phyloP scores from a whole-genome alignment of 2,888 invertebrate genomes.

The Meandrusa payeni region DNA sequence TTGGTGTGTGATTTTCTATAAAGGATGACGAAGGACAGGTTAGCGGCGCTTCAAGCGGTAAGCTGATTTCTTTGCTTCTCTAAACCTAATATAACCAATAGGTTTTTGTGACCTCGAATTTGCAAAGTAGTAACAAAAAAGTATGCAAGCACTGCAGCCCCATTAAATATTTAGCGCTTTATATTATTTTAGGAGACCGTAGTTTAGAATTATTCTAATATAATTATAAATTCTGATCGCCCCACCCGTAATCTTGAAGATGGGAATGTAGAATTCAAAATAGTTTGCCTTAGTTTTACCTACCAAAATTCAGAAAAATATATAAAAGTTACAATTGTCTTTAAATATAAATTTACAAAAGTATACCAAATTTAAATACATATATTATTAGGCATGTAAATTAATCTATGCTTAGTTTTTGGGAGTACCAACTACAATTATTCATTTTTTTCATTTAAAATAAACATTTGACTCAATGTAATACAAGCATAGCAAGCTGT shows the following conservation, averaged over 20 bases:
- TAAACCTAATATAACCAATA: conserved; percentile 59
- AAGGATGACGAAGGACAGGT: conserved; percentile 97
- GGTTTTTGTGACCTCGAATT: conserved; percentile 71
- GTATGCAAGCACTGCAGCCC: conserved; percentile 13
- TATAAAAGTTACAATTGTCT: too few relatives aligned
- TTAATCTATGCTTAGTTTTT: too few relatives aligned
- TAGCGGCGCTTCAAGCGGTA: conserved; percentile 97
- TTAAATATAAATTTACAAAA: too few relatives aligned
- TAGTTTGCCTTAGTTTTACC: too few relatives aligned
- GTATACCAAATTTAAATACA: too few relatives aligned
- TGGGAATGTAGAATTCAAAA: too few relatives aligned
- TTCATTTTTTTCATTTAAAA: too few relatives aligned
- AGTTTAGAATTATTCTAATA: conserved; percentile 19
- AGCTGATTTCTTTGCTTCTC: conserved; percentile 69
- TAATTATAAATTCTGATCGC: conserved; percentile 47
- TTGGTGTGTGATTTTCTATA: conserved; percentile 84
- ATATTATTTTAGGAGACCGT: neutral
- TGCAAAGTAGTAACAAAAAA: conserved; percentile 52
- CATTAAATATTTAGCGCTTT: neutral
- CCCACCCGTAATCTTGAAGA: conserved; percentile 74
- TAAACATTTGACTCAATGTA: too few relatives aligned
- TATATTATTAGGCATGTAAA: too few relatives aligned
- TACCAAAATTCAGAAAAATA: too few relatives aligned
- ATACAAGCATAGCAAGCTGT: too few relatives aligned
- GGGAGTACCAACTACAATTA: too few relatives aligned